Percentiles rank a stretch among this genome's conserved stretches.
Evolutionary conservation across 2,113 vertebrate species (phyloP).

Genomic region (Crotalus tigris): DNA sequence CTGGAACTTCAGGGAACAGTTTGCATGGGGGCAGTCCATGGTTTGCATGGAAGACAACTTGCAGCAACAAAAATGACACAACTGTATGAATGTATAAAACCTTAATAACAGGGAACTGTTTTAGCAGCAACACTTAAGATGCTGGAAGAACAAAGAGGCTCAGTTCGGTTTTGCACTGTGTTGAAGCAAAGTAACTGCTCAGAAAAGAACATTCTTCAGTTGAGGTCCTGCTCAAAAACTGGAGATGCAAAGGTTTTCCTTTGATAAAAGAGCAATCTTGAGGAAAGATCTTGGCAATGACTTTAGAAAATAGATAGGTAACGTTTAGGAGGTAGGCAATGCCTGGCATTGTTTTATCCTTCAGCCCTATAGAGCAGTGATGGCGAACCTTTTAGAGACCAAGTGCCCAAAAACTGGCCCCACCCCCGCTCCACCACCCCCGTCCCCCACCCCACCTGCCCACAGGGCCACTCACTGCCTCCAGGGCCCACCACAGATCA

Average conservation of each 20-base stretch:
- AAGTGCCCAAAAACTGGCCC: too few species aligned
- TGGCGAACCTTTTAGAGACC: too few species aligned
- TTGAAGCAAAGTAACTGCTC: neutral
- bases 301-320: neutral
- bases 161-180: neutral
- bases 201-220: neutral
- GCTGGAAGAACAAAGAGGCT: neutral
- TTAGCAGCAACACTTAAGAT: neutral
- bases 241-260: neutral
- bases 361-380: neutral
- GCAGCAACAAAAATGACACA: neutral
- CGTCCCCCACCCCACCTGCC: too few species aligned
- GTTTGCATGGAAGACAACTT: neutral
- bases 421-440: too few species aligned
- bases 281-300: neutral
- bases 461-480: too few species aligned
- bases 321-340: neutral
- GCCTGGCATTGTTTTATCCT: neutral
- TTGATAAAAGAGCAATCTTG: neutral
- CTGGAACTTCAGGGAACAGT: neutral
- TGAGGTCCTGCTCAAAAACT: neutral
- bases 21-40: neutral
- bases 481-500: too few species aligned
- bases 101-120: neutral
- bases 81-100: neutral